Conservation (phyloP, 2,113 vertebrate genomes). For the Syngnathus scovelli region DNA sequence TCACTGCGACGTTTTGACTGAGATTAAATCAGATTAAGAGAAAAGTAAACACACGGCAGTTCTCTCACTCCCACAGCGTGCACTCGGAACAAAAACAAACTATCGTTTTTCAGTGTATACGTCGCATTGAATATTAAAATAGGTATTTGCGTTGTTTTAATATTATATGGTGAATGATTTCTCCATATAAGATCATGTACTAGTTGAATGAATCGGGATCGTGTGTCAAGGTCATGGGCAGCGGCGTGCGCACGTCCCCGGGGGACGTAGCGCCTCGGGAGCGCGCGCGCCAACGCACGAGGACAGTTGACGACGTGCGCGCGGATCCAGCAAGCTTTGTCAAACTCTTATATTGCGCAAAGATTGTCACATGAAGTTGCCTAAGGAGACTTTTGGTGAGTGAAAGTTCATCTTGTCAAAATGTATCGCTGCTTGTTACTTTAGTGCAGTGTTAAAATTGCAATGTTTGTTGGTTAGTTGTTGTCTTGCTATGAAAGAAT, state of each 20-base stretch:
- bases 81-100: not conserved
- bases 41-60: slow-evolving; percentile 29
- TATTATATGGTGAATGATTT: not conserved
- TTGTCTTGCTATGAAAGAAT: not conserved
- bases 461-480: not conserved
- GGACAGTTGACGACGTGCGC: slow-evolving; percentile 10
- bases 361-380: not conserved
- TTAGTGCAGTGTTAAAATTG: not conserved
- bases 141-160: not conserved
- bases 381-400: not conserved
- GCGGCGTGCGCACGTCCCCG: slow-evolving; percentile 20
- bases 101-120: no score
- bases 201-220: not conserved
- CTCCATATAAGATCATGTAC: not conserved
- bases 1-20: slow-evolving; percentile 24
- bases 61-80: not conserved
- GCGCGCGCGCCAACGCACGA: slow-evolving; percentile 37
- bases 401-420: not conserved
- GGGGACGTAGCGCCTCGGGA: slow-evolving; percentile 8
- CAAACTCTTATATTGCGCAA: not conserved
- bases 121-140: not conserved
- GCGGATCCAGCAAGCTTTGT: not conserved
- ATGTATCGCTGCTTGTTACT: not conserved
- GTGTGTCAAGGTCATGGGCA: slow-evolving; percentile 42
- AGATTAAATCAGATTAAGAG: slow-evolving; percentile 58